Base-by-base conservation (phyloP, 2,888 invertebrate species). In the Leucozona laternaria region DNA sequence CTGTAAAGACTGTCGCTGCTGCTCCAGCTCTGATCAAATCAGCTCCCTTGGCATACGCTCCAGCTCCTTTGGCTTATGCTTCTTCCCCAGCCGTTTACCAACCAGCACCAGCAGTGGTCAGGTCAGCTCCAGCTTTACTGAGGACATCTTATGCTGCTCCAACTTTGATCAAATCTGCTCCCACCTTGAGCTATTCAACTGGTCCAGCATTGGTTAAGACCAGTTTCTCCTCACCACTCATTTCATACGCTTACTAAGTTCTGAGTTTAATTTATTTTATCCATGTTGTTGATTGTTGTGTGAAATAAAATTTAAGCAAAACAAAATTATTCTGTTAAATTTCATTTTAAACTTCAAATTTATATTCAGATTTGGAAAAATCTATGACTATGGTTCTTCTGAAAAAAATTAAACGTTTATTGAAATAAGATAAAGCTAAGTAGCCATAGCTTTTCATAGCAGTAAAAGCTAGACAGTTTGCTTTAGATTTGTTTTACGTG, bases 211-310 rank as follows among this genome's bases (percentile, higher is more conserved):
- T 92, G 57, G 91, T 92, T 45, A 92, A 90, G 88, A 92, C 91
- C 15, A 90, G 89, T 79, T 92, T 89, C 81, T 90, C 91, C 25
- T 91, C 91, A 37, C 92, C 91, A 53, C 89, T 91, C 76, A 90
- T 92, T 88, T 91, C 91, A 71, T 92, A 92, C 76, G 91, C 45
- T 70, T 68, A 68, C n/a, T 68, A 68, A 68, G 20, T 6, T 4
- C 2, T 22, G 22, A 58, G 15, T 37, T 3, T 11, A 11, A 4
- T 43, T 62, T 40, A 7, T 25, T 7, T 2, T 17, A 17, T 20
- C 20, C 37, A 0, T 22, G 37, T 68, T 68, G 66, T 68, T 68
- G 48, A 22, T 22, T 68, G 13, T 62, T 53, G 5, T 58, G n/a
- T 11, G 20, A 34, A 50, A 50, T 50, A 66, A 31, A 31, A 20